Evolutionary conservation across 64 coral and sea anemone genomes (phyloP), one percentile per base, ranked within the genome.

Genomic region (Porites australiensis): DNA sequence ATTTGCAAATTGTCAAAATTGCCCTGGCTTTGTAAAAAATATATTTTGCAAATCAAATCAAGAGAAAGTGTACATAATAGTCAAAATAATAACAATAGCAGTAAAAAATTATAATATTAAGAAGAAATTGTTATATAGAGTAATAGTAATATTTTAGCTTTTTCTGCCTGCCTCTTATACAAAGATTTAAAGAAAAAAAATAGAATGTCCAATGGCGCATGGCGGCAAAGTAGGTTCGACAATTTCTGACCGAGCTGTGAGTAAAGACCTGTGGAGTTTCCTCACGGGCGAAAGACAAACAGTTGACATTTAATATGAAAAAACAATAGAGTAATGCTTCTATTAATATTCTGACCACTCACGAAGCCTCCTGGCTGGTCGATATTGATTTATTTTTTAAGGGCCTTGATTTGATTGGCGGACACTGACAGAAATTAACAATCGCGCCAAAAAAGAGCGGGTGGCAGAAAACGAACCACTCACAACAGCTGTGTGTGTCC

Each of bases 301-400:
- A 68, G 61, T 84, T 84, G 81, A 84, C 81, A 68, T 84, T 84
- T 50, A 13, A 84, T 63, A 65, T 65, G 27, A 22, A 84, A 84
- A 84, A 6, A 94, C 87, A 94, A 94, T 89, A 53, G 87, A 71
- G 70, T 94, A 94, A 94, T 83, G 54, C 66, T 19, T 44, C 92
- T 89, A 94, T 94, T 94, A 89, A 94, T 94, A 94, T 83, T 83
- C 60, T 44, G 14, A 46, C 92, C 92, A 94, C 71, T 94, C 92
- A 69, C 58, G 50, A 2, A 59, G 49, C 48, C 6, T 58, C 19
- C 19, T 57, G 46, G 60, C 78, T 74, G 86, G 79, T 89, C 73
- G 77, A 83, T 94, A 60, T 89, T 89, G 88, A 83, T 77, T 89
- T 67, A 64, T 64, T 62, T 72, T 79, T 75, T 21, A 74, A 89